These are phyloP conservation scores for Kuschelorhynchus macadamiae DNA, from an alignment of 2,888 invertebrate species.

Conservation along the genomic window DNA sequence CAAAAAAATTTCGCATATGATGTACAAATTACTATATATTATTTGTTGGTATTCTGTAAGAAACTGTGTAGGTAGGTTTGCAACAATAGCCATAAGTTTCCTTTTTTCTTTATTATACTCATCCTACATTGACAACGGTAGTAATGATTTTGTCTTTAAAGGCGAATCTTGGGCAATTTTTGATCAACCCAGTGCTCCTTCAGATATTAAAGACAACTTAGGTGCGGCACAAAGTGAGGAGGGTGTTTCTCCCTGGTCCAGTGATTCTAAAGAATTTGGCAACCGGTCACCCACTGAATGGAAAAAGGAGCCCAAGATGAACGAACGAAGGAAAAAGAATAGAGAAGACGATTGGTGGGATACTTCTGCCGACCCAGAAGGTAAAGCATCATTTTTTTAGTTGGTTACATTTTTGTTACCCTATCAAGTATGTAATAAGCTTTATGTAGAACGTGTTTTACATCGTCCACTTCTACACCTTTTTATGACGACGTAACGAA, in stretches of 20 bases:
- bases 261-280: constrained; percentile 78
- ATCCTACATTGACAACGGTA: no score
- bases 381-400: constrained; percentile 52
- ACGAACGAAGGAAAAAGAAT: constrained; percentile 65
- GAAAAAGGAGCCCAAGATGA: constrained; percentile 68
- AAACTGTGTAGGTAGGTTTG: no score
- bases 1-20: no score
- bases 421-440: no score
- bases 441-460: no score
- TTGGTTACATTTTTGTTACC: not conserved
- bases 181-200: constrained; percentile 67
- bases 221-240: constrained; percentile 66
- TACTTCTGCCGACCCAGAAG: constrained; percentile 66
- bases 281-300: constrained; percentile 70
- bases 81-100: no score
- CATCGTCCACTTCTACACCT: no score
- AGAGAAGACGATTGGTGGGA: constrained; percentile 69
- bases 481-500: no score
- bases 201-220: constrained; percentile 62
- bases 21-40: no score
- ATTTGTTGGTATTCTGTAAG: no score
- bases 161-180: constrained; percentile 76
- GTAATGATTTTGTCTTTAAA: constrained; percentile 27
- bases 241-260: constrained; percentile 80
- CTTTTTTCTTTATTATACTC: no score